phyloP scores from a whole-genome alignment of 2,797 vertebrate genomes.

The Pelochelys cantorii region DNA sequence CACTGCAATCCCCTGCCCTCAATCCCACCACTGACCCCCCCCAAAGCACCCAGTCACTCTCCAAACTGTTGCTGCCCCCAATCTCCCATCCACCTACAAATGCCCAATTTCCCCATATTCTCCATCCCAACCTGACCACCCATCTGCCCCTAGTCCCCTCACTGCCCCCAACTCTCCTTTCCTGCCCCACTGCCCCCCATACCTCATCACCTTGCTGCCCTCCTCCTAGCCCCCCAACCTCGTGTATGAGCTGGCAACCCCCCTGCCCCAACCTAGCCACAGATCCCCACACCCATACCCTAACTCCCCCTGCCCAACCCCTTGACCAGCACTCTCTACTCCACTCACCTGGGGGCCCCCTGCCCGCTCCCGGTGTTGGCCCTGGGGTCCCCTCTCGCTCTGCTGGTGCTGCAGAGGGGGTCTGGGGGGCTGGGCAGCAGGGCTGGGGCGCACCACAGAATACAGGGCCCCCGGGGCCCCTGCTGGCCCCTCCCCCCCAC shows the following conservation, averaged over 20 bases:
- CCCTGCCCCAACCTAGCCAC: neutral
- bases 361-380: neutral
- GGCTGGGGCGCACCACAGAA: conserved; percentile 73
- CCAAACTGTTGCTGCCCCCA: no score
- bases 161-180: neutral
- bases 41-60: no score
- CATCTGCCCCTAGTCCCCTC: no score
- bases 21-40: no score
- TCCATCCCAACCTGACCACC: neutral
- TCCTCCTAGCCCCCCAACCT: neutral
- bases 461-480: conserved; percentile 67
- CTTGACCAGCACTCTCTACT: neutral
- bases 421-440: conserved; percentile 33
- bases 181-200: neutral
- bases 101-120: neutral
- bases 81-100: neutral
- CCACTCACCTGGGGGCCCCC: conserved; percentile 41
- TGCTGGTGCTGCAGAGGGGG: conserved; percentile 35
- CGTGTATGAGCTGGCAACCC: neutral
- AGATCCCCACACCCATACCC: neutral
- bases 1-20: no score
- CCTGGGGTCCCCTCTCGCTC: neutral
- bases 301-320: neutral
- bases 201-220: neutral
- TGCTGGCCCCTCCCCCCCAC: conserved; percentile 67